Evolutionary conservation across 2,888 invertebrate genomes (phyloP).

Genomic region (Eurytoma adleriae): DNA sequence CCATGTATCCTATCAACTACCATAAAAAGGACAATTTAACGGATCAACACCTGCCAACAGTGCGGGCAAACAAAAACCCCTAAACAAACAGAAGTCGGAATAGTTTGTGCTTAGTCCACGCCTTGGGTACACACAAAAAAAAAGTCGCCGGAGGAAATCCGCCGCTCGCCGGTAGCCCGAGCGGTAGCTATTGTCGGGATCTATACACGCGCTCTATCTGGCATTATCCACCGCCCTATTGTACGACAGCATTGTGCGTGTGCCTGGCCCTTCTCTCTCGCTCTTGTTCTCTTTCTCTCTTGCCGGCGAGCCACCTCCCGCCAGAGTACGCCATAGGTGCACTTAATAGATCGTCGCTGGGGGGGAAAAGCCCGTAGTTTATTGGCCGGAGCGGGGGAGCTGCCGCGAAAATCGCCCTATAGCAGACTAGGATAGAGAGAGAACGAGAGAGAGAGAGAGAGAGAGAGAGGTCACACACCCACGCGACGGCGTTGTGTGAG

Average conservation of each 20-base stretch:
- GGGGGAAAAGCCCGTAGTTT: slow-evolving; percentile 33
- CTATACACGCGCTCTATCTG: neutral
- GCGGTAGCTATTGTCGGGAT: slow-evolving; percentile 17
- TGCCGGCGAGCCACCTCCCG: slow-evolving; percentile 35
- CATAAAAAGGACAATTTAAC: neutral
- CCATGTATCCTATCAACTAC: neutral
- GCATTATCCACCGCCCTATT: slow-evolving; percentile 19
- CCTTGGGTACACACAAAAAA: neutral
- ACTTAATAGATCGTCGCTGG: slow-evolving; percentile 39
- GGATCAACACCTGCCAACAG: neutral
- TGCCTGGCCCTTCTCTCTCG: slow-evolving; percentile 2
- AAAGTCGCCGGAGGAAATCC: slow-evolving; percentile 32
- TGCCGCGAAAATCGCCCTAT: slow-evolving; percentile 57
- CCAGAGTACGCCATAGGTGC: slow-evolving; percentile 32
- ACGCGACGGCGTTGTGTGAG: neutral
- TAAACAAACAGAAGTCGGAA: too few species aligned
- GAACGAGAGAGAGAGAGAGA: neutral
- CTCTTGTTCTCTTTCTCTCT: slow-evolving; percentile 21
- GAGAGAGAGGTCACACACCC: neutral
- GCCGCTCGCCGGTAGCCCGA: slow-evolving; percentile 7
- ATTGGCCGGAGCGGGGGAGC: slow-evolving; percentile 55
- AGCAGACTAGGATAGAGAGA: neutral
- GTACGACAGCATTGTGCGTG: slow-evolving; percentile 21
- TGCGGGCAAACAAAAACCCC: neutral
- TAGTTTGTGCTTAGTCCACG: neutral